Conservation (phyloP, 2,888 invertebrate species). For the Amphipoea oculea region DNA sequence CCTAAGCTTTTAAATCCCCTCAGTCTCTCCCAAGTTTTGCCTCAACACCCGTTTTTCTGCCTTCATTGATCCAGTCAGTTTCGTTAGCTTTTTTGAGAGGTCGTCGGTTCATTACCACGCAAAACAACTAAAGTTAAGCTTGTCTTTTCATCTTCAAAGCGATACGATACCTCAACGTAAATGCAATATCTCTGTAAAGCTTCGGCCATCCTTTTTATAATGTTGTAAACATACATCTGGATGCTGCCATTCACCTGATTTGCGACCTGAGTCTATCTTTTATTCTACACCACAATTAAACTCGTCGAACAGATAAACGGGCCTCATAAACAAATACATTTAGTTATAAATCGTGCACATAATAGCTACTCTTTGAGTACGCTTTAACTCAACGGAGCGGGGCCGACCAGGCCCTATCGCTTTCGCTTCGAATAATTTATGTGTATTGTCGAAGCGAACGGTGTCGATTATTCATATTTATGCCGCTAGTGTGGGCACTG, state of each 20-base stretch:
- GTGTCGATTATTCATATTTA: conserved; percentile 84
- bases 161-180: neutral
- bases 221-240: conserved; percentile 3
- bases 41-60: neutral
- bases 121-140: neutral
- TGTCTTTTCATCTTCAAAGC: neutral
- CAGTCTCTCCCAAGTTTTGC: neutral
- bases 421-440: conserved; percentile 79
- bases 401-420: conserved; percentile 72
- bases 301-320: conserved; percentile 64
- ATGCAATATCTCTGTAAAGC: neutral
- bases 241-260: conserved; percentile 29
- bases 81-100: neutral
- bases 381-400: conserved; percentile 62
- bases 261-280: conserved; percentile 36
- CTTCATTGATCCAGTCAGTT: neutral
- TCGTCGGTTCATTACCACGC: neutral
- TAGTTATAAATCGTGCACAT: conserved; percentile 69
- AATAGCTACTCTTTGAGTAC: conserved; percentile 68
- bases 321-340: conserved; percentile 68
- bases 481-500: conserved; percentile 77
- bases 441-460: conserved; percentile 78
- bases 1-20: neutral
- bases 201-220: conserved; percentile 7
- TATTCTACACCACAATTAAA: conserved; percentile 63